Evolutionary conservation across 2,797 vertebrate genomes (phyloP).

Genomic region (Sebastes ruberrimus): DNA sequence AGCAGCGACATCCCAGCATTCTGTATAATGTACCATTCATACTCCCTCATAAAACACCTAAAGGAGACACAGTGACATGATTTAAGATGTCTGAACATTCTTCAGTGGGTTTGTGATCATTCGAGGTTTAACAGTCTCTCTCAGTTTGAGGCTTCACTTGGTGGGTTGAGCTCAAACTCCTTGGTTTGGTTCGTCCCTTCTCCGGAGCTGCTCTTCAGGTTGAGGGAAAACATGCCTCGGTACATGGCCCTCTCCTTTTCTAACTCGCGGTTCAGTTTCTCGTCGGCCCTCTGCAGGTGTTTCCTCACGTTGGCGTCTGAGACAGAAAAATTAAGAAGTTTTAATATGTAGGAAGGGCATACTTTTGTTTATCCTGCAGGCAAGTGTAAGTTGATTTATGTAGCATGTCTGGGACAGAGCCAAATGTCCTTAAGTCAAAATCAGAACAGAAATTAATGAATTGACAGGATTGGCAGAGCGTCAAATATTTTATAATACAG

Average conservation of each 20-base stretch:
- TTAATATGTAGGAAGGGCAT: background rate
- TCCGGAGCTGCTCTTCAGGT: constrained; percentile 32
- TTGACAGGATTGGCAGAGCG: background rate
- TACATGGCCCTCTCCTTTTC: constrained; percentile 89
- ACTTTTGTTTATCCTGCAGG: background rate
- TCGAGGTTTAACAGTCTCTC: constrained; percentile 26
- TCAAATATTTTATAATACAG: background rate
- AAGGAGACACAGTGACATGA: background rate
- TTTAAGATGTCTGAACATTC: constrained; percentile 11
- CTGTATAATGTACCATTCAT: background rate
- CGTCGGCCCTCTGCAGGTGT: constrained; percentile 86
- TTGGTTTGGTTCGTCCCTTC: constrained; percentile 62
- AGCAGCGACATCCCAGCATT: constrained; percentile 37
- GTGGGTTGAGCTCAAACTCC: constrained; percentile 26
- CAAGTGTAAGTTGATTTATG: background rate
- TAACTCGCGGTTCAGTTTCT: constrained; percentile 83
- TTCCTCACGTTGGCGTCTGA: constrained; percentile 87
- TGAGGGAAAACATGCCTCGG: constrained; percentile 87
- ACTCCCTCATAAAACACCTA: background rate
- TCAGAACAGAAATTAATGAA: background rate
- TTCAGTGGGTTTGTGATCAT: constrained; percentile 9
- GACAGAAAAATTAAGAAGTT: background rate
- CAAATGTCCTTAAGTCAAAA: background rate
- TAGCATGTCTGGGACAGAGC: background rate
- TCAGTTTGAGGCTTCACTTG: constrained; percentile 36